Conservation (phyloP, 2,113 vertebrate species). For the Epinephelus moara region DNA sequence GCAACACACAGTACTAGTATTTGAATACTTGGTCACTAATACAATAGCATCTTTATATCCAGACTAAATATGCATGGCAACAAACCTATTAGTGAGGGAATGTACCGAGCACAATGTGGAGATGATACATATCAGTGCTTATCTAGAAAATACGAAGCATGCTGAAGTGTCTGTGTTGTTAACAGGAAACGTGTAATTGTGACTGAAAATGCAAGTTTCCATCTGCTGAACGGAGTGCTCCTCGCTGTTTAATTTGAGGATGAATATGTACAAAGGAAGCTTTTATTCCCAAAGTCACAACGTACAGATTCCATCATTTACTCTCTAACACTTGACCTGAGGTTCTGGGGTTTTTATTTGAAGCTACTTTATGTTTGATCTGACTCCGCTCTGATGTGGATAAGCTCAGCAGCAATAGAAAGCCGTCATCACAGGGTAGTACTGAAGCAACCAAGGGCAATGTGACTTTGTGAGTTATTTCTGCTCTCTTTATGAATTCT, state of each 20-base stretch:
- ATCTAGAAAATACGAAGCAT: slow-evolving; percentile 37
- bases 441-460: slow-evolving; percentile 28
- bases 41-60: slow-evolving; percentile 13
- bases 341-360: not conserved
- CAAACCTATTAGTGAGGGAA: slow-evolving; percentile 30
- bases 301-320: not conserved
- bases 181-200: slow-evolving; percentile 25
- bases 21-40: slow-evolving; percentile 1
- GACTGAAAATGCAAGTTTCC: slow-evolving; percentile 14
- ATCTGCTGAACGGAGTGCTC: not conserved
- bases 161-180: slow-evolving; percentile 36
- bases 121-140: slow-evolving; percentile 28
- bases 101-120: slow-evolving; percentile 10
- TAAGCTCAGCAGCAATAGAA: slow-evolving; percentile 27
- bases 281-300: slow-evolving; percentile 2
- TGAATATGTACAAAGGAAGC: not conserved
- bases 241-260: not conserved
- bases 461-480: slow-evolving; percentile 51
- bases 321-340: not conserved
- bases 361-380: slow-evolving; percentile 12
- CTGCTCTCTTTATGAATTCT: slow-evolving; percentile 68
- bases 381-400: slow-evolving; percentile 57
- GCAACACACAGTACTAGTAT: not conserved
- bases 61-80: slow-evolving; percentile 54
- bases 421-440: slow-evolving; percentile 23